Evolutionary conservation across 2,797 vertebrate species (phyloP).

Genomic region (Amazonetta brasiliensis): DNA sequence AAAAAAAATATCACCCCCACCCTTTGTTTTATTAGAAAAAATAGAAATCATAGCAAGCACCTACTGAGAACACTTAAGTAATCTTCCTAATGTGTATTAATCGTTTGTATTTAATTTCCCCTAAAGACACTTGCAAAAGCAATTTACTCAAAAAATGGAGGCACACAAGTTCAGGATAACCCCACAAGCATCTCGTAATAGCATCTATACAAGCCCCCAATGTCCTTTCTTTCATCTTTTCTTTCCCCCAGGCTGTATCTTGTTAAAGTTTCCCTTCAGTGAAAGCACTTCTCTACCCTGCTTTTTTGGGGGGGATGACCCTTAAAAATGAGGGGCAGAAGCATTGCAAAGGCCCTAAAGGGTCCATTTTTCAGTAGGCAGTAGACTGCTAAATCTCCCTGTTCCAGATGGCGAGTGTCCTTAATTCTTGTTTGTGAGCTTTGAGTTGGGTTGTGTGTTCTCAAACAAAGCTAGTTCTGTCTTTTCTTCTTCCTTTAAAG

Average conservation of each 20-base stretch:
- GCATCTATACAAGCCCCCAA: not conserved
- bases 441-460: not conserved
- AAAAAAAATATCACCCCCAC: rapidly evolving
- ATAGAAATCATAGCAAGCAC: not conserved
- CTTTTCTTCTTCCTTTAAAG: not conserved
- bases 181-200: not conserved
- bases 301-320: not conserved
- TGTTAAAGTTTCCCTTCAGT: not conserved
- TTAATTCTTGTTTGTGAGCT: not conserved
- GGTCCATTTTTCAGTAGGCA: not conserved
- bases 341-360: not conserved
- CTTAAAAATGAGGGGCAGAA: not conserved
- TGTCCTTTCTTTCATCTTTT: not conserved
- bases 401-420: not conserved
- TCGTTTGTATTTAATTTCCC: conserved; percentile 1
- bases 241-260: not conserved
- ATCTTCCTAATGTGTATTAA: not conserved
- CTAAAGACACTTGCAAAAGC: not conserved
- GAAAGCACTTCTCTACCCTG: not conserved
- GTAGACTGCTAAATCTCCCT: not conserved
- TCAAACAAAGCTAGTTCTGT: not conserved
- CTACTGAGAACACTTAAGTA: not conserved
- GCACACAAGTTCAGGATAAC: not conserved
- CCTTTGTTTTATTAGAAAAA: not conserved
- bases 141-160: not conserved